Conservation (phyloP, 2,113 vertebrate genomes). For the Gila orcuttii region DNA sequence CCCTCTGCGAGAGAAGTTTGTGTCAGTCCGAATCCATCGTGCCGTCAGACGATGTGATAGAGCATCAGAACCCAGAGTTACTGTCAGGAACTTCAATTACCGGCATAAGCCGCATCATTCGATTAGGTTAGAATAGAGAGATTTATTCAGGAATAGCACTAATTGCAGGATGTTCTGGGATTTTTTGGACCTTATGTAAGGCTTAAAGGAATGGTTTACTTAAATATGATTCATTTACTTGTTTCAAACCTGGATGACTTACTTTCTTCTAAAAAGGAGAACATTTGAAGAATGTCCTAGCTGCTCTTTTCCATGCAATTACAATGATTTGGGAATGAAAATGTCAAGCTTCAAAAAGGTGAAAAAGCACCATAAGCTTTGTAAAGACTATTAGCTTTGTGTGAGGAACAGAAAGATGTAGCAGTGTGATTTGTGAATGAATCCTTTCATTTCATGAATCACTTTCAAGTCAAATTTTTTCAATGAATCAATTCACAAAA, state of each 20-base stretch:
- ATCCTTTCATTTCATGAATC: background rate
- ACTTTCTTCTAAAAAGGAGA: background rate
- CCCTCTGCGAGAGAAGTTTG: constrained; percentile 61
- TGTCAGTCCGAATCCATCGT: constrained; percentile 34
- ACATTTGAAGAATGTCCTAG: background rate
- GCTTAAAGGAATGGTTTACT: background rate
- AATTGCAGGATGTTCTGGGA: background rate
- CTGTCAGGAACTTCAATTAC: constrained; percentile 47
- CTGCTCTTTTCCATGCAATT: background rate
- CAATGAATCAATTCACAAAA: background rate
- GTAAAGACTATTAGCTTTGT: background rate
- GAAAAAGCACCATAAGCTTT: background rate
- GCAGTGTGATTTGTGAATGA: background rate
- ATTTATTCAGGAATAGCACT: background rate
- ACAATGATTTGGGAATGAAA: background rate
- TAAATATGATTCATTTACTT: too few species aligned
- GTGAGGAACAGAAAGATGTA: background rate
- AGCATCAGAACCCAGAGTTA: constrained; percentile 29
- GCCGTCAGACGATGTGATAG: constrained; percentile 2
- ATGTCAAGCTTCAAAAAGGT: background rate
- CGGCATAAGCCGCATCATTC: constrained; percentile 31
- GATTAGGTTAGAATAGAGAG: constrained; percentile 21
- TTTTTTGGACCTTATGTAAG: background rate
- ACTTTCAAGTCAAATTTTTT: background rate
- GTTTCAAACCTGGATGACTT: background rate